A percentile compares a stretch with the other conserved stretches of the same genome.
Evolutionary conservation across 2,888 invertebrate genomes (phyloP).

Genomic region (Melanchra persicariae): DNA sequence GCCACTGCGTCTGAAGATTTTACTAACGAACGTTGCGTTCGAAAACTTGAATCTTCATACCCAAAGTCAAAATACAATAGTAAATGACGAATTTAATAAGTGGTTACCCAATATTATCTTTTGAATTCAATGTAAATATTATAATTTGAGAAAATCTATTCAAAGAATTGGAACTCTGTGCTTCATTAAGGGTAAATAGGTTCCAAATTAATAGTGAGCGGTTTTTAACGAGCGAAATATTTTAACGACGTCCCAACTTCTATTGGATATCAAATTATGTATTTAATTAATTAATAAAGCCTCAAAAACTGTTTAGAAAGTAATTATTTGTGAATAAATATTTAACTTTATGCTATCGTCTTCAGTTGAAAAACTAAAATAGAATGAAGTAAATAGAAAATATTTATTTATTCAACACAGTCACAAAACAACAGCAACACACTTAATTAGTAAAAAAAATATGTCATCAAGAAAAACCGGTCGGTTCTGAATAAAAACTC

Average conservation of each 20-base stretch:
- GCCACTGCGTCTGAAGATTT: background rate
- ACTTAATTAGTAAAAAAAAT: too few species aligned
- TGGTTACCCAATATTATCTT: conserved; percentile 18
- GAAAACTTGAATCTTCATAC: background rate
- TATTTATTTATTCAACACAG: too few species aligned
- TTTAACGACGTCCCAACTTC: conserved; percentile 18
- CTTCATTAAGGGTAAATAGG: conserved; percentile 10
- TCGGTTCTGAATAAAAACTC: too few species aligned
- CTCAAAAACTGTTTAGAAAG: background rate
- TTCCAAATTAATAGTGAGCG: conserved; percentile 32
- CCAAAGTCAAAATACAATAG: conserved; percentile 14
- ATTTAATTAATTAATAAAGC: background rate
- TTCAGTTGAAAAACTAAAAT: background rate
- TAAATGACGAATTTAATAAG: conserved; percentile 18
- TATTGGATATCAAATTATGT: conserved; percentile 29
- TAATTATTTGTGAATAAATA: background rate
- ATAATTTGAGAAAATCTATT: conserved; percentile 2
- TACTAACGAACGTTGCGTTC: background rate
- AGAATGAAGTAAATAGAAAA: too few species aligned
- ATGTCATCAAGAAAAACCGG: too few species aligned
- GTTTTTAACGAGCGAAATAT: conserved; percentile 26
- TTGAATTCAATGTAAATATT: conserved; percentile 2
- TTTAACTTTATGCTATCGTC: background rate
- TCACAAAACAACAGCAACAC: too few species aligned
- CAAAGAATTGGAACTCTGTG: conserved; percentile 12